Evolutionary conservation across 2,888 invertebrate genomes (phyloP).

Genomic region (Tinea semifulvella): DNA sequence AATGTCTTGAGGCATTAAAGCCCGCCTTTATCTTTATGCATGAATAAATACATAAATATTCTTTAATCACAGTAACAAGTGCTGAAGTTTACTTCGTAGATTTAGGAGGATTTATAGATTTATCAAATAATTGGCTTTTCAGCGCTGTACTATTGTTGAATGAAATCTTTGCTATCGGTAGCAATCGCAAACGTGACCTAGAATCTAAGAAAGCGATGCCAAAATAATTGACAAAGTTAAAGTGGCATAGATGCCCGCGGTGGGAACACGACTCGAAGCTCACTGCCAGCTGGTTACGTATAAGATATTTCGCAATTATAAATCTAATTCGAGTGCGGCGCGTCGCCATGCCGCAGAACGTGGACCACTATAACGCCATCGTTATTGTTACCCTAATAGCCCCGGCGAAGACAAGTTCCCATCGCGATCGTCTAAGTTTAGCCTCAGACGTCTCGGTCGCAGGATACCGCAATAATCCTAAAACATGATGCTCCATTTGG

Average conservation of each 20-base stretch:
- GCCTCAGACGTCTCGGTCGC: neutral
- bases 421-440: conserved; percentile 5
- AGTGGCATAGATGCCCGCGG: conserved; percentile 27
- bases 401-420: neutral
- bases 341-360: conserved; percentile 10
- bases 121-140: neutral
- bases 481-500: conserved; percentile 16
- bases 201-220: conserved; percentile 53
- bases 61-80: no score
- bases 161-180: neutral
- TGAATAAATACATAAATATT: no score
- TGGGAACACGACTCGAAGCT: conserved; percentile 1
- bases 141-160: neutral
- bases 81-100: no score
- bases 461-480: conserved; percentile 13
- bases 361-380: conserved; percentile 1
- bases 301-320: conserved; percentile 52
- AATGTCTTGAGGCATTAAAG: no score
- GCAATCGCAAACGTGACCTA: conserved; percentile 37
- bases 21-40: no score
- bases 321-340: conserved; percentile 36
- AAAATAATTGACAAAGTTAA: conserved; percentile 56
- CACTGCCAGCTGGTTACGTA: conserved; percentile 12
- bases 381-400: conserved; percentile 10
- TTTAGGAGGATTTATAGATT: no score